Evolutionary conservation across 1,140 invertebrate genomes (phyloP), one percentile per base, ranked within the genome.

Genomic region (Ganaspis sp.): DNA sequence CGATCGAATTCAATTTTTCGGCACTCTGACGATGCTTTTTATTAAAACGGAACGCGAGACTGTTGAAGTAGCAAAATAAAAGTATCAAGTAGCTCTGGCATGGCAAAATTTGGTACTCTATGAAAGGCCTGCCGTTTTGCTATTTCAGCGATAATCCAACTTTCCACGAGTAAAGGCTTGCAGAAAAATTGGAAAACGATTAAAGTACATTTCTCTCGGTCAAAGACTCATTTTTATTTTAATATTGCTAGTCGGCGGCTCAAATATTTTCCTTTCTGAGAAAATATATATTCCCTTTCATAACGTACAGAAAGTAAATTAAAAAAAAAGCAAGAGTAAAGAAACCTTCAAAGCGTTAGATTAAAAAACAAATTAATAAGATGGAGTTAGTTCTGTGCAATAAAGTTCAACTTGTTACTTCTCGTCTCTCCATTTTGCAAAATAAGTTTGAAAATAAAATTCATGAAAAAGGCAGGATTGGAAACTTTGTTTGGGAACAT

Each of bases 1-100:
- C 58, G 23, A 64, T 64, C 58, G 58, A 64, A 64, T 64, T 64
- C 58, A 29, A 64, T 64, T 64, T 64, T 64, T 64, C 58, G 58
- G 23, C 58, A 64, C 58, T 29, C 23, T 64, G 23, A 64, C 58
- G 58, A 64, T 64, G 23, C n/a, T 5, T 54, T 64, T 64, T 64
- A 64, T 64, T 64, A 64, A 64, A 64, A 64, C 58, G 58, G 23
- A 64, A 64, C 26, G 23, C 11, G 23, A 64, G 58, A 34, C 12
- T 34, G 58, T 64, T 64, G 58, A 29, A 64, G 58, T 29, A 64
- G 58, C 23, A 64, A 64, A 64, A 64, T 64, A 64, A 64, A 49
- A 49, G 45, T 17, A 49, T 49, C 45, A 49, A 49, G 45, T 49
- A 49, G 23, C 23, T 64, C 58, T 64, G n/a, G 58, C 15, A 4